phyloP scores from a whole-genome alignment of 1,140 invertebrate species.

The Plodia interpunctella region DNA sequence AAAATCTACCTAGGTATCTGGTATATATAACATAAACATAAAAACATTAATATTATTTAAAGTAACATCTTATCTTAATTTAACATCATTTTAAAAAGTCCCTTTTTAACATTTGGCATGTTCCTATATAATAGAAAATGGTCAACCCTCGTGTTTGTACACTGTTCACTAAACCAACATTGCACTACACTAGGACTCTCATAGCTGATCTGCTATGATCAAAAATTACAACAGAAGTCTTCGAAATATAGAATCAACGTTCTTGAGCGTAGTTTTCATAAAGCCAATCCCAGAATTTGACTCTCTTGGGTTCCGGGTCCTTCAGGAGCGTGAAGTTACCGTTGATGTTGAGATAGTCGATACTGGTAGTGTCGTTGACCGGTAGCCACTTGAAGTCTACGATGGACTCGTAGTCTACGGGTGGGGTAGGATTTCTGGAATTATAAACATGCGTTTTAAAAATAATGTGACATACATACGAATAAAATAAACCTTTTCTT shows the following conservation, averaged over 20 bases:
- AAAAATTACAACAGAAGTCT: not conserved
- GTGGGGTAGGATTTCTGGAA: conserved; percentile 77
- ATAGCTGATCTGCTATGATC: not conserved
- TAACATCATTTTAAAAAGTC: not conserved
- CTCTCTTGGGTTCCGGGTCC: conserved; percentile 74
- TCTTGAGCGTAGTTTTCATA: conserved; percentile 72
- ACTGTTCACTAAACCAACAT: not conserved
- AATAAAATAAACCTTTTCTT: too few relatives aligned
- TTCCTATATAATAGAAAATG: not conserved
- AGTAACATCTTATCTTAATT: too few relatives aligned
- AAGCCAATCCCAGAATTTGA: conserved; percentile 79
- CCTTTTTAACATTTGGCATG: conserved; percentile 1
- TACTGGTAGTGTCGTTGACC: conserved; percentile 67
- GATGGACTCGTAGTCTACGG: conserved; percentile 62
- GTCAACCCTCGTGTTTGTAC: not conserved
- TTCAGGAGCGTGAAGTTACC: conserved; percentile 67
- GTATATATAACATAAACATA: too few relatives aligned
- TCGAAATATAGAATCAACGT: not conserved
- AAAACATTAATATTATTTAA: too few relatives aligned
- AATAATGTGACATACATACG: too few relatives aligned
- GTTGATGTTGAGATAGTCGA: conserved; percentile 78
- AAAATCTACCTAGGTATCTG: too few relatives aligned
- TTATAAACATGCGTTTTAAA: too few relatives aligned
- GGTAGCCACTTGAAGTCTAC: conserved; percentile 76
- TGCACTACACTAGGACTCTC: not conserved